phyloP scores from a whole-genome alignment of 2,113 vertebrate species.

The Pelecanoides urinatrix region DNA sequence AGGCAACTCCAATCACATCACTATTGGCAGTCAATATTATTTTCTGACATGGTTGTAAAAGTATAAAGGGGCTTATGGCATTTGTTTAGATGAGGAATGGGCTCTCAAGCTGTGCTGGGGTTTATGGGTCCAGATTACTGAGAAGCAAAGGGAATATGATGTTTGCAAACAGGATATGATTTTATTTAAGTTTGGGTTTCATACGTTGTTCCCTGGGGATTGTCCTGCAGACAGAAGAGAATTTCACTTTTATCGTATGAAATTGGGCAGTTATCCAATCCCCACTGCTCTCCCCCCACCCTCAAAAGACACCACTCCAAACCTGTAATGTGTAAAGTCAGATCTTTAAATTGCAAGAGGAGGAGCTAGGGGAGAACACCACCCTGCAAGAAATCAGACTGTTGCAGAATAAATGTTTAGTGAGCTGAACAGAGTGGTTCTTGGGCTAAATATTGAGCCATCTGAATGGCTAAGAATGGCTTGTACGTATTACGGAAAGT shows the following conservation, averaged over 20 bases:
- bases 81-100: conserved; percentile 84
- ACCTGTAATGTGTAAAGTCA: conserved; percentile 59
- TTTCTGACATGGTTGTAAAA: conserved; percentile 82
- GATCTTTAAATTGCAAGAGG: conserved; percentile 51
- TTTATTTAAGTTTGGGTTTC: conserved; percentile 82
- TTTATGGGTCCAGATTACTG: conserved; percentile 77
- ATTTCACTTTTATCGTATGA: conserved; percentile 80
- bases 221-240: conserved; percentile 80
- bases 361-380: conserved; percentile 11
- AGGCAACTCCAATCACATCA: conserved; percentile 81
- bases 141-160: conserved; percentile 79
- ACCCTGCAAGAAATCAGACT: conserved; percentile 33
- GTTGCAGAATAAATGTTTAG: not conserved
- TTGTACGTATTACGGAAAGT: not conserved
- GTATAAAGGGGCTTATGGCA: conserved; percentile 81
- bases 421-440: not conserved
- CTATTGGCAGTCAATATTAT: conserved; percentile 83
- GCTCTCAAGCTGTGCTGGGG: conserved; percentile 76
- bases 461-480: not conserved
- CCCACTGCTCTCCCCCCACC: not conserved
- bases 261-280: conserved; percentile 69
- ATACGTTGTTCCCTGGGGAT: conserved; percentile 70
- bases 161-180: conserved; percentile 84
- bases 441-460: not conserved
- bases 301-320: conserved; percentile 43